Conservation (phyloP, 2,888 invertebrate genomes). For the Drosophila macrospina region DNA sequence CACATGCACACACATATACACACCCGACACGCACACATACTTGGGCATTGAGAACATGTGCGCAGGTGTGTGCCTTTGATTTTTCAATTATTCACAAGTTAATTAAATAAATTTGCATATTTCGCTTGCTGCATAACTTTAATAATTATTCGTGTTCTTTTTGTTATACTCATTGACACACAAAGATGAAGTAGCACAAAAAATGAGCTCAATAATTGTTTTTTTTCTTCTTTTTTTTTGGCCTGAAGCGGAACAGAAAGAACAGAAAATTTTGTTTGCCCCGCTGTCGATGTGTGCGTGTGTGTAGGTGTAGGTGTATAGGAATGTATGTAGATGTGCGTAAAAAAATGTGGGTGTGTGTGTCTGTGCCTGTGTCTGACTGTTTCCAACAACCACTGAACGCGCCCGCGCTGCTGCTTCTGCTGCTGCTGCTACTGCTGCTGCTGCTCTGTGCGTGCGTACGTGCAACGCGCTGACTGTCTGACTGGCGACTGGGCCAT, state of each 20-base stretch:
- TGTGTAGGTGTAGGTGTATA: constrained; percentile 27
- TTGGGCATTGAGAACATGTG: constrained; percentile 60
- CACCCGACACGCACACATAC: constrained; percentile 27
- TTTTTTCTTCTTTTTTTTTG: constrained; percentile 31
- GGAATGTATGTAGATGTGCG: constrained; percentile 27
- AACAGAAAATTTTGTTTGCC: constrained; percentile 73
- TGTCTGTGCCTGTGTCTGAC: constrained; percentile 58
- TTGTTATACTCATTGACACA: constrained; percentile 28
- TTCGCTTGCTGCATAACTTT: constrained; percentile 14
- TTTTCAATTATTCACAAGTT: constrained; percentile 70
- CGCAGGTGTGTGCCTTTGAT: constrained; percentile 78
- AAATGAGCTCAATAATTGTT: constrained; percentile 38
- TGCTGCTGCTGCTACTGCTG: constrained; percentile 65
- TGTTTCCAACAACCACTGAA: constrained; percentile 77
- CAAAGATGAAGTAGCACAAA: constrained; percentile 10
- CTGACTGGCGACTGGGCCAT: constrained; percentile 73
- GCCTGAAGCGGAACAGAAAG: constrained; percentile 55
- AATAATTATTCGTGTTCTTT: constrained; percentile 8
- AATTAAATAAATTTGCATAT: constrained; percentile 61
- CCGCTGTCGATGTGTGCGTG: constrained; percentile 28
- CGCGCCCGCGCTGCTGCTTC: constrained; percentile 71
- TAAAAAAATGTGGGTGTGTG: constrained; percentile 21
- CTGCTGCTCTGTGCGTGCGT: constrained; percentile 73
- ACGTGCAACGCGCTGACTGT: constrained; percentile 78
- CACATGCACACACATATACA: constrained; percentile 33